Evolutionary conservation across 37 sponge, comb jelly and placozoan species (phyloP).

Genomic region (Beroe ovata): DNA sequence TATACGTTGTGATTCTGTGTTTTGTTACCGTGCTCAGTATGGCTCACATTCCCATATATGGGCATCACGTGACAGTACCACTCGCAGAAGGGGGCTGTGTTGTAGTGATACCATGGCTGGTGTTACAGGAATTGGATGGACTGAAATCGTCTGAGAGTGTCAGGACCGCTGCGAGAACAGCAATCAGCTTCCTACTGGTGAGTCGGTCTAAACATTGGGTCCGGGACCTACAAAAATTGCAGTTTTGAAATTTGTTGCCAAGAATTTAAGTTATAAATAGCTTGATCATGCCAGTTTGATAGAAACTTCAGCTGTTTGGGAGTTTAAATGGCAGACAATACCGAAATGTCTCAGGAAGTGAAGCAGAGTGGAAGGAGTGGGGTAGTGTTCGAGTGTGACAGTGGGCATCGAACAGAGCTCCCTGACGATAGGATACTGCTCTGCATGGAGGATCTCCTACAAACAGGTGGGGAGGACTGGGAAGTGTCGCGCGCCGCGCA

Average conservation of each 20-base stretch:
- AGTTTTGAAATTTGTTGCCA: no score
- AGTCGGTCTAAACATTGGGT: no score
- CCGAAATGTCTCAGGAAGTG: background rate
- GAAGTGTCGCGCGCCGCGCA: no score
- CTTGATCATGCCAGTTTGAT: no score
- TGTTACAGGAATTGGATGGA: slow-evolving; percentile 48
- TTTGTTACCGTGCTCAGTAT: no score
- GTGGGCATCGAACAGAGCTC: background rate
- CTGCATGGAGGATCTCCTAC: background rate
- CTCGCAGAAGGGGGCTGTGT: background rate
- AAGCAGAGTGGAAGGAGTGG: background rate
- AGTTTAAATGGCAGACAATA: no score
- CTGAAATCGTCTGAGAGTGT: background rate
- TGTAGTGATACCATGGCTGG: slow-evolving; percentile 30
- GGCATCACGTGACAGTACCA: no score
- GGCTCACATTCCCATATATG: no score
- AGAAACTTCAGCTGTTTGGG: no score
- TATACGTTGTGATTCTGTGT: no score
- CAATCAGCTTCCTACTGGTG: slow-evolving; percentile 29
- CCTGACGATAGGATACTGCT: slow-evolving; percentile 42
- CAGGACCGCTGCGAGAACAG: slow-evolving; percentile 4
- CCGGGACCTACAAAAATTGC: no score
- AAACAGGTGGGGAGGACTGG: background rate
- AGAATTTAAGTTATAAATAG: no score
- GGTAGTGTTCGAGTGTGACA: background rate